Percentiles rank a stretch among this genome's conserved stretches.
Conservation (phyloP, 2,797 vertebrate genomes). For the Bothrops alternatus region DNA sequence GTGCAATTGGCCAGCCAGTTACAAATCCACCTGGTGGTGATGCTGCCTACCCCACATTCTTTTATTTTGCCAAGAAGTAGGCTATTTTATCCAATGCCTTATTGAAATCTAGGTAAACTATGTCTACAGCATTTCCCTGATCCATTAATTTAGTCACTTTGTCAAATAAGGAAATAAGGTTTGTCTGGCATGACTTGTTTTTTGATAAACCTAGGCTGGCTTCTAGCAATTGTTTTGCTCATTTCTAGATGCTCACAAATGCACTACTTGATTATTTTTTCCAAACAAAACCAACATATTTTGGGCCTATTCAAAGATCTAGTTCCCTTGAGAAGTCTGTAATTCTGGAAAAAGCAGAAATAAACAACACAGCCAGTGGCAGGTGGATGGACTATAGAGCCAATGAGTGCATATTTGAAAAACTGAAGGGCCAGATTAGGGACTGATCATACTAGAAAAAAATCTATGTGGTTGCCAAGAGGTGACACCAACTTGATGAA, state of each 20-base stretch:
- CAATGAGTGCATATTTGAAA: background rate
- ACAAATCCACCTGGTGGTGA: background rate
- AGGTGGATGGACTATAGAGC: background rate
- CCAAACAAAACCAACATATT: background rate
- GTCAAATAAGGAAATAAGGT: background rate
- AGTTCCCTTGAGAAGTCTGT: background rate
- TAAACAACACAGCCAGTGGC: background rate
- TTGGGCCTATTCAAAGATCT: background rate
- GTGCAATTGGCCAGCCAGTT: background rate
- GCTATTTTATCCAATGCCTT: background rate
- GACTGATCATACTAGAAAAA: background rate
- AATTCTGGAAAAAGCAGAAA: background rate
- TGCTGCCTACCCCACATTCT: background rate
- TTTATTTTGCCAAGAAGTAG: background rate
- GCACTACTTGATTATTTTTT: background rate
- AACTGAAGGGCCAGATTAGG: background rate
- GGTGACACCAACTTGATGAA: background rate
- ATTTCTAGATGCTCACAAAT: background rate
- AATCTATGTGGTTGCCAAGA: background rate
- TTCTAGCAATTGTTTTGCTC: background rate
- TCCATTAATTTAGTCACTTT: background rate
- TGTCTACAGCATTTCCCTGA: background rate
- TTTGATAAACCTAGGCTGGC: background rate
- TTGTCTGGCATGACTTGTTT: background rate
- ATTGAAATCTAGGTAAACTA: background rate